Evolutionary conservation across 2,113 vertebrate species (phyloP).

Genomic region (Apodemus speciosus): DNA sequence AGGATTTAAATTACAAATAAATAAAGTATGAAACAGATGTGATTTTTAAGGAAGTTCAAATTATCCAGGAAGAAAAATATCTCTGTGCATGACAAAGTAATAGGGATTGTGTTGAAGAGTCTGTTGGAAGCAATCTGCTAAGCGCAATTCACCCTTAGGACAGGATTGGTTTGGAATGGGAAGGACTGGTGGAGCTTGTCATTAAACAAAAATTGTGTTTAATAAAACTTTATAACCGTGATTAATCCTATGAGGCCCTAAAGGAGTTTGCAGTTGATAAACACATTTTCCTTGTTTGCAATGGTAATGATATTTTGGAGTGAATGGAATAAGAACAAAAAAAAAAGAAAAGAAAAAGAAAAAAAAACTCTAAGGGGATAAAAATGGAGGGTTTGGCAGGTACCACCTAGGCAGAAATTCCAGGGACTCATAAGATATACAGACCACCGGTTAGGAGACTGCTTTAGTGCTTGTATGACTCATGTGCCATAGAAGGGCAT

Average conservation of each 20-base stretch:
- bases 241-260: slow-evolving; percentile 94
- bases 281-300: slow-evolving; percentile 93
- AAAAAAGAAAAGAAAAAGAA: slow-evolving; percentile 70
- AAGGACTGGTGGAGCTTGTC: slow-evolving; percentile 93
- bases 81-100: slow-evolving; percentile 92
- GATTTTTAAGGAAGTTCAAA: slow-evolving; percentile 93
- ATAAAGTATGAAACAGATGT: slow-evolving; percentile 94
- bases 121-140: slow-evolving; percentile 93
- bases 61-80: slow-evolving; percentile 94
- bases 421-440: slow-evolving; percentile 74
- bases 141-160: slow-evolving; percentile 91
- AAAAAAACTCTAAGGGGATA: slow-evolving; percentile 80
- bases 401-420: slow-evolving; percentile 85
- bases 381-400: slow-evolving; percentile 83
- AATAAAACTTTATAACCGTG: slow-evolving; percentile 95
- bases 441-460: slow-evolving; percentile 81
- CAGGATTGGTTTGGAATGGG: slow-evolving; percentile 91
- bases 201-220: slow-evolving; percentile 96
- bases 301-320: slow-evolving; percentile 92
- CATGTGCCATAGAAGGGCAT: neutral
- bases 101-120: slow-evolving; percentile 91
- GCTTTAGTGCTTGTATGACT: slow-evolving; percentile 49
- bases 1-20: slow-evolving; percentile 95
- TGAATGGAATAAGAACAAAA: slow-evolving; percentile 88
- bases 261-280: slow-evolving; percentile 92